Conservation (phyloP, 2,888 invertebrate genomes). For the Orchesellides sinensis region DNA sequence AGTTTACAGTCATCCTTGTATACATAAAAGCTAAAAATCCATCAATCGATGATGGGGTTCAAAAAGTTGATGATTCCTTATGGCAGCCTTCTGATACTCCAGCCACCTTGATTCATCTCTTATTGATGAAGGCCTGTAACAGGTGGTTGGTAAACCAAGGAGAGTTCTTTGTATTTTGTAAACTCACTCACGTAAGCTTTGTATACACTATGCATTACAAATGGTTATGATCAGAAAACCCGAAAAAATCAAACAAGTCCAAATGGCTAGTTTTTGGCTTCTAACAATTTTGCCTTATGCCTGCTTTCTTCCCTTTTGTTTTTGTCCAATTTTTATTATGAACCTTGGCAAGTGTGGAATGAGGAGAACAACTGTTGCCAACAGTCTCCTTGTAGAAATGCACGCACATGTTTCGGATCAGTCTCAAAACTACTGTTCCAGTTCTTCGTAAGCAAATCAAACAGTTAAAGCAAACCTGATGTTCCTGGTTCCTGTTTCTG, state of each 20-base stretch:
- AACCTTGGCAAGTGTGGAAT: not conserved
- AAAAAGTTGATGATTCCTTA: not conserved
- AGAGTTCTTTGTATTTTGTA: not conserved
- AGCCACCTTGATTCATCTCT: slow-evolving; percentile 12
- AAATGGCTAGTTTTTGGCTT: slow-evolving; percentile 32
- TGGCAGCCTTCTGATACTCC: slow-evolving; percentile 2
- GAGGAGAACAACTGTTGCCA: not conserved
- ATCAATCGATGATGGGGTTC: no score
- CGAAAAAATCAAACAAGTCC: slow-evolving; percentile 39
- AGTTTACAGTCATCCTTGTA: not conserved
- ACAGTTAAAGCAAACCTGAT: slow-evolving; percentile 21
- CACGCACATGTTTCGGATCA: slow-evolving; percentile 16
- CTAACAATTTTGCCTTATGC: not conserved
- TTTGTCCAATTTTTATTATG: not conserved
- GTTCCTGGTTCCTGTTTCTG: no score
- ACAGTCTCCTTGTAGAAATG: not conserved
- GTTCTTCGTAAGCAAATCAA: slow-evolving; percentile 16
- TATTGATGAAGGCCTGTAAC: slow-evolving; percentile 40
- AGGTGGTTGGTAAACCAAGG: slow-evolving; percentile 16
- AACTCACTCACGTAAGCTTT: no score
- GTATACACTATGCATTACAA: no score
- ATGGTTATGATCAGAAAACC: no score
- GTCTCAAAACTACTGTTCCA: slow-evolving; percentile 30
- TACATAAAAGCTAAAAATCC: not conserved
- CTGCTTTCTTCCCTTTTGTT: slow-evolving; percentile 17